Percentiles rank a stretch among this genome's conserved stretches.
phyloP scores from a whole-genome alignment of 2,797 vertebrate species.

The Linurgus olivaceus region DNA sequence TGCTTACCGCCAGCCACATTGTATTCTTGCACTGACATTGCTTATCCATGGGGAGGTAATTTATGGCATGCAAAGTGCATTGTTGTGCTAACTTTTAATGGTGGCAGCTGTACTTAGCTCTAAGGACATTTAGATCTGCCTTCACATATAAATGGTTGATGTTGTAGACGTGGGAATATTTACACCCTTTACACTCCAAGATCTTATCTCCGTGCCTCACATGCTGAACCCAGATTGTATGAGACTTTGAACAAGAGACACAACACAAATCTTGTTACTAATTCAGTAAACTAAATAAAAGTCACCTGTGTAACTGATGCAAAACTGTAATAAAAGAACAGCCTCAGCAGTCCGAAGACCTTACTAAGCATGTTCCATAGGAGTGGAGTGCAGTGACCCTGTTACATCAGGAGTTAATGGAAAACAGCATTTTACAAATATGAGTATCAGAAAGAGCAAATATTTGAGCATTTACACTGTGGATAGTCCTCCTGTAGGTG shows the following conservation, averaged over 20 bases:
- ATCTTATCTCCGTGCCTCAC: background rate
- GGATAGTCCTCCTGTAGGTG: background rate
- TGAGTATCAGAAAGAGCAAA: background rate
- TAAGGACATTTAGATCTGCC: background rate
- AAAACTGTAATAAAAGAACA: background rate
- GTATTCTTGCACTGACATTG: background rate
- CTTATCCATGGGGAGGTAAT: background rate
- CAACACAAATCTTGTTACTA: background rate
- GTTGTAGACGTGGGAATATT: background rate
- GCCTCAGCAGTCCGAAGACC: background rate
- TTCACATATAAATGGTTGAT: background rate
- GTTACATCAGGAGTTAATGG: background rate
- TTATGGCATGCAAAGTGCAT: background rate
- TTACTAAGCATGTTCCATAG: background rate
- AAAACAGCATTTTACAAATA: background rate
- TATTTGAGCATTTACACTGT: background rate
- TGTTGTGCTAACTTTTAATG: background rate
- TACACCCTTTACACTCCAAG: background rate
- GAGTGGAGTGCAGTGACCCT: background rate
- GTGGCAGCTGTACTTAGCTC: background rate
- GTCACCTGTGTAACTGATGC: background rate
- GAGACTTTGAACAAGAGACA: background rate
- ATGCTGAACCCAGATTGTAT: background rate
- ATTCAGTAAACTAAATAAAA: background rate
- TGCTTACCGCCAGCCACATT: background rate